Evolutionary conservation across 1,140 invertebrate species (phyloP), one percentile per base, ranked within the genome.

Genomic region (Drosophila neocordata): DNA sequence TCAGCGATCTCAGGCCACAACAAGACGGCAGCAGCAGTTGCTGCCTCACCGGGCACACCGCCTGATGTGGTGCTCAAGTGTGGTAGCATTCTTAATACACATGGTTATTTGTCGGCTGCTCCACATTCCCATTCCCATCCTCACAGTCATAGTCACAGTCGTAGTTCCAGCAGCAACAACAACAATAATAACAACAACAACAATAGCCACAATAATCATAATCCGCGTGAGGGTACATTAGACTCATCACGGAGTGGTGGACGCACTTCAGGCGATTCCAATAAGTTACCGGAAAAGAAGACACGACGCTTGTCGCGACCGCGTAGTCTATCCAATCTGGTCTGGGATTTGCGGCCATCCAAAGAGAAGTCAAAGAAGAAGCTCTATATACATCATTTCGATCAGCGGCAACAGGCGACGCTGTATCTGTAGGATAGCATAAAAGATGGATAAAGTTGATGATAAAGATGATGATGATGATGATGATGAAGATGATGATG

Each of bases 171-270:
- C 73, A 89, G 75, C 64, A 85, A 74, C 24, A 52, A 69, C 64
- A 85, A 74, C 24, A 52, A 69, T 13, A 74, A 76, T 13, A 65
- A 80, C 52, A 78, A 90, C 52, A 90, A 91, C 35, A 91, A 81
- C 71, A 89, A 73, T 64, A 82, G 70, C 48, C 38, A 74, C n/a
- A 75, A 74, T n/a, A 65, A 80, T 51, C 80, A 90, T 41, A 90
- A 91, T 74, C 89, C 91, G 37, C 79, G 83, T 15, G 83, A 95
- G 84, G 96, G 96, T 2, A 97, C 97, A 5, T 93, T 97, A 61
- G 96, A 97, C 89, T 97, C 96, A 15, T 97, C 96, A 91, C 96
- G 97, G 91, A 97, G 96, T 12, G 96, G 96, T 27, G 96, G 96
- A 9, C 93, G 96, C 41, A 96, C 95, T 4, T 97, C 96, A 15